A percentile compares a stretch with the other conserved stretches of the same genome.
phyloP scores from a whole-genome alignment of 2,113 vertebrate species.

The Mirza zaza region DNA sequence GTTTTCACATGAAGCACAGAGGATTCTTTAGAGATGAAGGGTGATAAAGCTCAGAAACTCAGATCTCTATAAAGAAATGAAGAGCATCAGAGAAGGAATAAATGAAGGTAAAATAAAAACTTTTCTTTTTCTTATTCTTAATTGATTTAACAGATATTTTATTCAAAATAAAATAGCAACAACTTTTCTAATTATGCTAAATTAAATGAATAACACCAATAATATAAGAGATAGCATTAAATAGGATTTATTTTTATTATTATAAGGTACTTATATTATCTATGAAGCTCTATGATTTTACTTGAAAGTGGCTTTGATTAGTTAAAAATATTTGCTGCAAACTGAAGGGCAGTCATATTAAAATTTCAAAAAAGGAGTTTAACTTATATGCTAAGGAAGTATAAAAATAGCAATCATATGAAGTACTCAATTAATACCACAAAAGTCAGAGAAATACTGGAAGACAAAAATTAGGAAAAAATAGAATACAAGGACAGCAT shows the following conservation, averaged over 20 bases:
- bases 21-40: too few species aligned
- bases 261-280: neutral
- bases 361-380: neutral
- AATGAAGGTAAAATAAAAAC: neutral
- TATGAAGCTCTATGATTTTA: neutral
- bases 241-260: neutral
- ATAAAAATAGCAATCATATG: neutral
- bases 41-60: neutral
- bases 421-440: neutral
- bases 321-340: neutral
- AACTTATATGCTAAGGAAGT: too few species aligned
- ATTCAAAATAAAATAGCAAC: neutral
- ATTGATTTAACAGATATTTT: neutral
- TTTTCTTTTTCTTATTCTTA: neutral
- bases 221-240: too few species aligned
- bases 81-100: neutral
- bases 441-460: neutral
- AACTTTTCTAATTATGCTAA: neutral
- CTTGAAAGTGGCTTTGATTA: neutral
- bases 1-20: too few species aligned
- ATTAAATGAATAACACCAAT: neutral
- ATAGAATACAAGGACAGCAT: neutral
- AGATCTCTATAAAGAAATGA: neutral
- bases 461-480: neutral
- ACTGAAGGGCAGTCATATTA: neutral